Base-by-base conservation (phyloP, 2,888 invertebrate species). In the Aplocera efformata region DNA sequence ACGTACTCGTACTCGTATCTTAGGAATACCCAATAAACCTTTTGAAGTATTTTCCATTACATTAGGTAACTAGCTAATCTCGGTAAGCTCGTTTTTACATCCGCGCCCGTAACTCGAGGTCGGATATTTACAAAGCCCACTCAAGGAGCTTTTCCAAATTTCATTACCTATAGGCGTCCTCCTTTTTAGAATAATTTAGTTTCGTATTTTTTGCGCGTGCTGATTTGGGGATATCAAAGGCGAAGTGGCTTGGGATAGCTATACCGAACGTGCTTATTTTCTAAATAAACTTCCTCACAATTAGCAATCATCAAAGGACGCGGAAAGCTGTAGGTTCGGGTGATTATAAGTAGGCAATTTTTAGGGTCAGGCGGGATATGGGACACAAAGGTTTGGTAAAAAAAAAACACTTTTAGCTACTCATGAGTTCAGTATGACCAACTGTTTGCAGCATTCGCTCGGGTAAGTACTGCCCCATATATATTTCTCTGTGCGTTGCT, bases 41-140 rank as follows among this genome's bases (percentile, higher is more conserved):
- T 77, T 69, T 72, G 69, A 73, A 72, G 67, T 64, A 68, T 72
- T 75, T 78, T 76, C 73, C 73, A 73, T 75, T 73, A 79, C 69
- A 73, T 75, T 76, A 72, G 66, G 72, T 71, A 70, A 67, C 66
- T 69, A 69, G 67, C 67, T 72, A 78, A 79, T 79, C 71, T 68
- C 52, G 62, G 56, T 62, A 61, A 67, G 64, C 66, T 59, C 61
- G 57, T 70, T 71, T 67, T 65, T 62, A 62, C 60, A 46, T 54
- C 46, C 46, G 41, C 48, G 45, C 47, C 34, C 50, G 26, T 33
- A 21, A 26, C 45, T 53, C 53, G 57, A 63, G 54, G 55, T 57
- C 56, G 60, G 55, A 77, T 67, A 71, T 72, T 75, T 69, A 66
- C 56, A 46, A 53, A 64, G 53, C 57, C 50, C 56, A 58, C 56